Evolutionary conservation across 2,797 vertebrate genomes (phyloP), one percentile per base, ranked within the genome.

Genomic region (Phoeniculus purpureus): DNA sequence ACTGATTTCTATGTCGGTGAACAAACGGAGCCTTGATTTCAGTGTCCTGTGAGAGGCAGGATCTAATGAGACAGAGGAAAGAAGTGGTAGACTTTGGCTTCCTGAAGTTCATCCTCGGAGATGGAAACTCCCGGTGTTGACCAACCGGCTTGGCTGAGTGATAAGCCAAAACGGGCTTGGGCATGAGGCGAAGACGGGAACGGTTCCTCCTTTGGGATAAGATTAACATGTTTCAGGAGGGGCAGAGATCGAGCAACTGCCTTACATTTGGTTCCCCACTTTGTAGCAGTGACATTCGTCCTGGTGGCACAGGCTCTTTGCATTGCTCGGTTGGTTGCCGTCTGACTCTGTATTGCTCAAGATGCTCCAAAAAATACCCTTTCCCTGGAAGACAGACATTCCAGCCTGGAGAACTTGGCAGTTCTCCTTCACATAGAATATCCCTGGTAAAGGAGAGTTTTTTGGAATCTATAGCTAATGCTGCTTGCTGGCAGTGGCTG

Each of bases 21-120:
- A 80, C 94, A 89, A 72, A 74, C 0, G 0, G 84, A 65, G 59
- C 76, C 79, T 90, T 50, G 51, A 86, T 95, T 90, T 85, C 84
- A 81, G 93, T 70, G 95, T 95, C 96, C 96, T 96, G 95, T 96
- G 94, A 96, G 83, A 94, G 85, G 86, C 87, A 91, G 81, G 81
- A 77, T 71, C 86, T 95, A 90, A 94, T 66, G 90, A 93, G 87
- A 45, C 72, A 92, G 85, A 94, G 95, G 93, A 94, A 96, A 94
- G 89, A 83, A 83, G 60, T 96, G 96, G 94, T 88, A 94, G 91
- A 89, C 91, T 90, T 87, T 78, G 92, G 89, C 81, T 97, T 96
- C 96, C 97, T 97, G 94, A 83, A 91, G 81, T 58, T 91, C 75
- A 34, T 95, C 93, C 89, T 96, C 52, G 0, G 90, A 93, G 73